A percentile compares a stretch with the other conserved stretches of the same genome.
Evolutionary conservation across 2,888 invertebrate genomes (phyloP).

Genomic region (Lycaena phlaeas): DNA sequence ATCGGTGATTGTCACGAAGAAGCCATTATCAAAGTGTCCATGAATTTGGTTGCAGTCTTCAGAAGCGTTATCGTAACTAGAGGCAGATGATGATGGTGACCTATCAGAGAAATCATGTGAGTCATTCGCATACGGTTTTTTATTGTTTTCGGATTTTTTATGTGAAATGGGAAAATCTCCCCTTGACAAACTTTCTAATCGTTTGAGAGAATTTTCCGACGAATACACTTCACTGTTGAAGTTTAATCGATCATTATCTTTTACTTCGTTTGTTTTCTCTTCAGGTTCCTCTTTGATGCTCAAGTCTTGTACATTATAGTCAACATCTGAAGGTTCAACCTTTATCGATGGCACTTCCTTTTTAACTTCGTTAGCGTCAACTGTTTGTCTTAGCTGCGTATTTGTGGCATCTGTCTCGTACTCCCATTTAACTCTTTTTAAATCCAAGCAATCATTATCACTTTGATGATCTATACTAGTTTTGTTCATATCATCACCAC

Average conservation of each 20-base stretch:
- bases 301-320: conserved; percentile 41
- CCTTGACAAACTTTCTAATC: conserved; percentile 85
- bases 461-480: conserved; percentile 30
- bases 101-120: conserved; percentile 61
- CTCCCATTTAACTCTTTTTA: conserved; percentile 52
- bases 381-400: conserved; percentile 22
- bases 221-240: conserved; percentile 39
- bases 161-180: conserved; percentile 77
- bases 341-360: conserved; percentile 34
- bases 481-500: conserved; percentile 28
- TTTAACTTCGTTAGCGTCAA: conserved; percentile 39
- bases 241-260: conserved; percentile 26
- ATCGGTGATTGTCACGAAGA: conserved; percentile 81
- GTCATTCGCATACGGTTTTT: conserved; percentile 51
- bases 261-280: conserved; percentile 46
- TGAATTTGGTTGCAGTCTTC: conserved; percentile 78
- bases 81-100: conserved; percentile 75
- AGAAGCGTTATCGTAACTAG: conserved; percentile 70
- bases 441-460: conserved; percentile 40
- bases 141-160: conserved; percentile 41
- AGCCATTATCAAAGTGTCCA: conserved; percentile 82
- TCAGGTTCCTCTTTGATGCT: conserved; percentile 50
- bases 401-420: conserved; percentile 22
- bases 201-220: conserved; percentile 80
- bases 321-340: conserved; percentile 40